Evolutionary conservation across 2,888 invertebrate genomes (phyloP).

Genomic region (Autographa pulchrina): DNA sequence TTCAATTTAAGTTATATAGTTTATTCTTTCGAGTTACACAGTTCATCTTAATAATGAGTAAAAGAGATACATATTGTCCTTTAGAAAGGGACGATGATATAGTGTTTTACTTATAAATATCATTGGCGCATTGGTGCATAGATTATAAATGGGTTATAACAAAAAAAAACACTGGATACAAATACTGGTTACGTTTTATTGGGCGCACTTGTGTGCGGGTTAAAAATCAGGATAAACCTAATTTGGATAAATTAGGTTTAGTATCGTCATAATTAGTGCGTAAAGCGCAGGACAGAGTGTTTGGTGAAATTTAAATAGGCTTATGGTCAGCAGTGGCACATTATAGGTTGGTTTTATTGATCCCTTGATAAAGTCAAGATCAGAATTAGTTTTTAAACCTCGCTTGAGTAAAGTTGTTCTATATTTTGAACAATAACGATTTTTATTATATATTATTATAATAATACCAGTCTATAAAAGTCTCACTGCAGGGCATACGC

Average conservation of each 20-base stretch:
- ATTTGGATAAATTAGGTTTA: neutral
- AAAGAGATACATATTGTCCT: neutral
- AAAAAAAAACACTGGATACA: neutral
- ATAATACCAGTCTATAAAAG: too few relatives aligned
- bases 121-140: too few relatives aligned
- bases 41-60: neutral
- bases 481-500: too few relatives aligned
- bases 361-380: too few relatives aligned
- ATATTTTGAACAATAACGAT: too few relatives aligned
- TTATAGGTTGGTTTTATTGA: too few relatives aligned
- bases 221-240: too few relatives aligned
- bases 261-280: neutral
- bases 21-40: neutral
- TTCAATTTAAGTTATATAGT: neutral
- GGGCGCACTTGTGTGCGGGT: neutral
- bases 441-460: too few relatives aligned
- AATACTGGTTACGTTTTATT: neutral
- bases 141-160: neutral
- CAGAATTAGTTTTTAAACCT: too few relatives aligned
- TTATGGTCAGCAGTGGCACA: neutral
- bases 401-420: too few relatives aligned
- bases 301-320: neutral
- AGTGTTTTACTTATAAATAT: neutral
- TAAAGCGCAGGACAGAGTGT: neutral
- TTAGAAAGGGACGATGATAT: neutral